Base-by-base conservation (phyloP, 2,113 vertebrate species). In the Emydura subglobosa region DNA sequence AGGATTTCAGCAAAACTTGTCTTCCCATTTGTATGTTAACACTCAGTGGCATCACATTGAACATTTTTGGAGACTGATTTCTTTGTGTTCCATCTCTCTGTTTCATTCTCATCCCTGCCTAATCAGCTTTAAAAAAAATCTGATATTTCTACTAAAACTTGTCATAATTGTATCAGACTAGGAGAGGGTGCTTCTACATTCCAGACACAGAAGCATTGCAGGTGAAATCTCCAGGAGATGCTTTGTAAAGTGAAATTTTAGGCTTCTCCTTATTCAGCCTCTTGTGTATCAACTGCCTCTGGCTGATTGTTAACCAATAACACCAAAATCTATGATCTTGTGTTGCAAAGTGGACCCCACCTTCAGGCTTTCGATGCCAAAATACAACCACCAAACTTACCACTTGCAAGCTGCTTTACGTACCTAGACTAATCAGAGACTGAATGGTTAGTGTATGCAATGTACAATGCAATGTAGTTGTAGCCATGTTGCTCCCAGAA, bases 31-130 rank as follows among this genome's bases (percentile, higher is more conserved):
- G 0, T 22, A 3, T 42, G 2, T 47, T 27, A 51, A 31, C 24
- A 8, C 54, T 10, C 1, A 0, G 4, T 6, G 4, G 4, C 19
- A 25, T 34, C 31, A 65, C 11, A 11, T 79, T 78, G 5, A 78
- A 42, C 4, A 4, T 1, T 22, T 10, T 29, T 27, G 11, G 17
- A 7, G 42, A 1, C 10, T 10, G 0, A 6, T 21, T 34, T 19
- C 5, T 1, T 1, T 21, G 27, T 4, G 0, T 1, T 14, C 29
- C 31, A 3, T 0, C 31, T 5, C 1, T 21, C 34, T 4, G 0
- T 1, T 14, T 24, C 31, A 3, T 0, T 39, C 31, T 5, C 44
- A 1, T 1, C 3, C 6, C 1, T 7, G 17, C 16, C 25, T 5
- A 27, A 3, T 72, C 34, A 0, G 11, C 22, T 13, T 6, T 5